A percentile compares a stretch with the other conserved stretches of the same genome.
phyloP scores from a whole-genome alignment of 2,888 invertebrate genomes.

The Xanthostigma xanthostigma region DNA sequence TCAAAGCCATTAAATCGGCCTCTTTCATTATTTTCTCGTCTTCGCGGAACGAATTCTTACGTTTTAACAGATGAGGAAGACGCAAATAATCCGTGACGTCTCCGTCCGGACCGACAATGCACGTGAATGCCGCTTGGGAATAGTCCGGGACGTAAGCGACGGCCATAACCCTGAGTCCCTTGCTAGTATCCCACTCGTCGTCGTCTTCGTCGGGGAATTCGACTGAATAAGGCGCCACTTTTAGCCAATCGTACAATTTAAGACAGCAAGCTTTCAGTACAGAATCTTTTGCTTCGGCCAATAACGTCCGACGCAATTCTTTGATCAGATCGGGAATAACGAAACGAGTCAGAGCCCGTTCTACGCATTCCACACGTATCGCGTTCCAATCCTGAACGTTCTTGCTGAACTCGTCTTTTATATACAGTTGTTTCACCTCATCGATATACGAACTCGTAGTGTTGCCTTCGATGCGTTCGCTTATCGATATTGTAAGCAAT shows the following conservation, averaged over 20 bases:
- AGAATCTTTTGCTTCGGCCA: slow-evolving; percentile 77
- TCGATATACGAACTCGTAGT: slow-evolving; percentile 67
- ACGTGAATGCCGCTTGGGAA: slow-evolving; percentile 74
- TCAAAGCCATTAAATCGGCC: slow-evolving; percentile 49
- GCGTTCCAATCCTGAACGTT: slow-evolving; percentile 93
- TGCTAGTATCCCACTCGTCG: slow-evolving; percentile 77
- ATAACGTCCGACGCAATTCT: slow-evolving; percentile 64
- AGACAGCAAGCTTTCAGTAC: slow-evolving; percentile 72
- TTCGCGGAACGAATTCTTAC: slow-evolving; percentile 55
- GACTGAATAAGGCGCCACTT: slow-evolving; percentile 65
- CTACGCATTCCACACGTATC: slow-evolving; percentile 72
- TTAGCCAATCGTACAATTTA: slow-evolving; percentile 81
- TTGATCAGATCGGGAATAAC: slow-evolving; percentile 79
- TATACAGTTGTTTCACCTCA: slow-evolving; percentile 76
- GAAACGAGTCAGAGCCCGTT: slow-evolving; percentile 72
- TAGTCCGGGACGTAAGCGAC: slow-evolving; percentile 78
- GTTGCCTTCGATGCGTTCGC: slow-evolving; percentile 64
- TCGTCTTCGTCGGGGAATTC: slow-evolving; percentile 70
- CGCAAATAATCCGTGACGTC: slow-evolving; percentile 85
- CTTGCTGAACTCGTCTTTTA: slow-evolving; percentile 87
- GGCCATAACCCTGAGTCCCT: slow-evolving; percentile 75
- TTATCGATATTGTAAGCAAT: slow-evolving; percentile 54
- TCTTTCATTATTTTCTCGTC: slow-evolving; percentile 48
- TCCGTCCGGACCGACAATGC: slow-evolving; percentile 75
- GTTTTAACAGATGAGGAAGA: slow-evolving; percentile 70